A percentile compares a stretch with the other conserved stretches of the same genome.
Evolutionary conservation across 1,140 invertebrate genomes (phyloP).

Genomic region (Mylabris phalerata): DNA sequence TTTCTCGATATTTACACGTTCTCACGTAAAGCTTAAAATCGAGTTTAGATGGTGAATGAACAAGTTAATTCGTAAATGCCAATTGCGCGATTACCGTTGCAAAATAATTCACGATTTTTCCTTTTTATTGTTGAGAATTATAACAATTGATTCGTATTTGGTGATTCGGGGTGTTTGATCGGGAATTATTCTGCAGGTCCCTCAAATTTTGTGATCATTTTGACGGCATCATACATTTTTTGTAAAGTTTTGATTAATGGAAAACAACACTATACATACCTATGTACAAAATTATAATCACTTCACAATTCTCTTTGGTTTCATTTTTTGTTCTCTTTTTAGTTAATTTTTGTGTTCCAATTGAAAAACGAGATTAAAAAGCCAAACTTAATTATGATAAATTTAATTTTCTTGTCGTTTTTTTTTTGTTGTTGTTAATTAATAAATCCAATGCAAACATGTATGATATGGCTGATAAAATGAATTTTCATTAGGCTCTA

Average conservation of each 20-base stretch:
- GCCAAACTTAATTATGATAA: neutral
- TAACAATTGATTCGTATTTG: no score
- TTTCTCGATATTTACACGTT: conserved; percentile 14
- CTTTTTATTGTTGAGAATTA: neutral
- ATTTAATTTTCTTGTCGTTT: neutral
- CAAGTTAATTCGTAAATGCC: no score
- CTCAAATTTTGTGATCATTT: neutral
- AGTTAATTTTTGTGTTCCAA: neutral
- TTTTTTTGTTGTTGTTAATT: conserved; percentile 3
- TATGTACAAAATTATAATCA: conserved; percentile 15
- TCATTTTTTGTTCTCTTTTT: neutral
- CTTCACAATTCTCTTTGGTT: conserved; percentile 1
- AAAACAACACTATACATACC: conserved; percentile 15
- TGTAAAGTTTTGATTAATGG: conserved; percentile 12
- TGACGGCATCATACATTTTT: conserved; percentile 1
- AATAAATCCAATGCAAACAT: conserved; percentile 2
- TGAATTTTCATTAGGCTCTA: conserved; percentile 12
- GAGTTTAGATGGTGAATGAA: no score
- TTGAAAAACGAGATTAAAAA: neutral
- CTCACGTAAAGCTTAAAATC: neutral
- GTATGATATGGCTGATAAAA: conserved; percentile 14
- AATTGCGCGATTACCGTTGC: no score
- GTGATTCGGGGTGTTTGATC: no score
- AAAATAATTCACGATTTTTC: neutral
- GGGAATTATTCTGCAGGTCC: no score